phyloP scores from a whole-genome alignment of 37 sponge, comb jelly and placozoan genomes.

The Crambe crambe region DNA sequence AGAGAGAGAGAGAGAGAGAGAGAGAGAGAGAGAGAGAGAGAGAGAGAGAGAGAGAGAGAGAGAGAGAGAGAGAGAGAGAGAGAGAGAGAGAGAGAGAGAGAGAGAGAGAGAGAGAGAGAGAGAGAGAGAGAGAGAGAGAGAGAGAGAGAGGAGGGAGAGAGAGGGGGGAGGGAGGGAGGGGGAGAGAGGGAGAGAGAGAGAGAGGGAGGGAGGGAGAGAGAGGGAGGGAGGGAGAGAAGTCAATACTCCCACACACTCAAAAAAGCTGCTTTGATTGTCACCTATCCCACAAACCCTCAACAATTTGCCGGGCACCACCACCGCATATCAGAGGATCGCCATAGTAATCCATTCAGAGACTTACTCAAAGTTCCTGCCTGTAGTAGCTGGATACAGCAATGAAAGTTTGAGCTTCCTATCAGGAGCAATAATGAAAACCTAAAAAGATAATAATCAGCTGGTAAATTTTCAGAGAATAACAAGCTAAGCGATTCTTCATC shows the following conservation, averaged over 20 bases:
- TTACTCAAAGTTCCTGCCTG: conserved; percentile 95
- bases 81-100: conserved; percentile 41
- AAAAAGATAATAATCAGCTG: no score
- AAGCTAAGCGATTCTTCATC: no score
- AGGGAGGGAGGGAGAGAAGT: neutral
- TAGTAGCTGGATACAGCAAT: conserved; percentile 96
- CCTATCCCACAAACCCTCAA: no score
- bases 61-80: conserved; percentile 44
- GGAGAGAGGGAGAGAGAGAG: neutral
- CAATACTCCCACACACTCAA: no score
- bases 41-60: conserved; percentile 39
- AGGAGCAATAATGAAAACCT: conserved; percentile 93
- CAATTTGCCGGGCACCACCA: no score
- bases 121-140: neutral
- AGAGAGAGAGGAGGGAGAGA: neutral
- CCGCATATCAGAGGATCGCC: neutral
- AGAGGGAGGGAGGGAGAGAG: neutral
- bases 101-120: conserved; percentile 25
- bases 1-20: conserved; percentile 43
- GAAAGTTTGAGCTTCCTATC: conserved; percentile 98
- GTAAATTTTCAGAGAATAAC: no score
- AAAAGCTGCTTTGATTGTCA: no score
- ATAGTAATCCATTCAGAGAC: conserved; percentile 4
- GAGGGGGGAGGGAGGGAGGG: neutral
- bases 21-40: conserved; percentile 48